Conservation (phyloP, 2,113 vertebrate genomes). For the Catharus fuscescens region DNA sequence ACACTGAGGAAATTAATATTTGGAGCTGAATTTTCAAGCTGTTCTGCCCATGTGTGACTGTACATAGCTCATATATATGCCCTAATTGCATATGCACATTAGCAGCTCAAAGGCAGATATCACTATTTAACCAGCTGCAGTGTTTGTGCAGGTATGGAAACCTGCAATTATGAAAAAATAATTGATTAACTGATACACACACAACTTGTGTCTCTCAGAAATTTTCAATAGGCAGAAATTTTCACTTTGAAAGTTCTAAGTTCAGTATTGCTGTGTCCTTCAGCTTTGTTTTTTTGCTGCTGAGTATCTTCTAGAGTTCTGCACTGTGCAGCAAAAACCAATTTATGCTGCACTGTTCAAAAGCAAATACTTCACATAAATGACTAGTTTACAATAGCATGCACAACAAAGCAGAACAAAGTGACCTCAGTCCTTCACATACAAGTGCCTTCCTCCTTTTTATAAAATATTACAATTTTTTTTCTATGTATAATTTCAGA, state of each 20-base stretch:
- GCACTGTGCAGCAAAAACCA: not conserved
- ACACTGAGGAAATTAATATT: not conserved
- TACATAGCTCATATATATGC: not conserved
- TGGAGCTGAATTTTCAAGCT: constrained; percentile 6
- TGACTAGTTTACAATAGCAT: not conserved
- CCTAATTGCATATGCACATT: not conserved
- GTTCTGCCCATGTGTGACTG: not conserved
- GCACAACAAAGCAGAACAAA: constrained; percentile 17
- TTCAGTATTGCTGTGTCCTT: not conserved
- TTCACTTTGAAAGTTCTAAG: not conserved
- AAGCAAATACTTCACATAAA: constrained; percentile 34
- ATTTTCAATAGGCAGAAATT: not conserved
- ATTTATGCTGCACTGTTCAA: not conserved
- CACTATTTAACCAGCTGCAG: not conserved
- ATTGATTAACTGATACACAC: not conserved
- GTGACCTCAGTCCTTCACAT: not conserved
- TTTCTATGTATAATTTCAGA: not conserved
- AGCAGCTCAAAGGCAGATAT: not conserved
- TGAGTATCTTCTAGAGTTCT: not conserved
- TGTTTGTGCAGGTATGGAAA: not conserved
- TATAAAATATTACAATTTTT: not conserved
- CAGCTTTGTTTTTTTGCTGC: not conserved
- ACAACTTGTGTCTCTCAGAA: not conserved
- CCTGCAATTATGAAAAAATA: not conserved
- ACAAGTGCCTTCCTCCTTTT: not conserved